Percentiles rank a stretch among this genome's conserved stretches.
Evolutionary conservation across 1,140 invertebrate species (phyloP).

Genomic region (Drosophila saltans): DNA sequence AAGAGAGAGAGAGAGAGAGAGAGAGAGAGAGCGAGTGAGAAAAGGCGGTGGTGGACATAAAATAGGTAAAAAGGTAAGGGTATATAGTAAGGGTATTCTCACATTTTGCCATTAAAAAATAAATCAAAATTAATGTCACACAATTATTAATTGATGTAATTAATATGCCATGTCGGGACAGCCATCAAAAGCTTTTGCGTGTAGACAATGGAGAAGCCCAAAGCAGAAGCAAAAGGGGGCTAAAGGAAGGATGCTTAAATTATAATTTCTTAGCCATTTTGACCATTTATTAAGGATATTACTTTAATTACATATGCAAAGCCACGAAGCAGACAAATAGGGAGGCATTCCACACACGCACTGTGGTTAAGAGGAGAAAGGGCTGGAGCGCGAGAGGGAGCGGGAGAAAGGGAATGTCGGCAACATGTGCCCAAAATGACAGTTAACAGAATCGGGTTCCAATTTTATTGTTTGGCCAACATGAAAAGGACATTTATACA

Average conservation of each 20-base stretch:
- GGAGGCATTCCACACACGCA: neutral
- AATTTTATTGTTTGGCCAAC: neutral
- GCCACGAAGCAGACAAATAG: conserved; percentile 30
- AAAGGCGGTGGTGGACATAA: neutral
- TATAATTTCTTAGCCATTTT: conserved; percentile 61
- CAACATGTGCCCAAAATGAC: conserved; percentile 59
- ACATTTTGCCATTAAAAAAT: conserved; percentile 33
- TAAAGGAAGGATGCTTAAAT: conserved; percentile 26
- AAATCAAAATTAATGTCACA: conserved; percentile 78
- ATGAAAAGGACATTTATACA: conserved; percentile 41
- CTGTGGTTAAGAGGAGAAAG: too few relatives aligned
- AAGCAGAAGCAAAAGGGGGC: neutral
- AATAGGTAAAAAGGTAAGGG: neutral
- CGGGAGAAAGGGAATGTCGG: neutral
- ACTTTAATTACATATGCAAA: conserved; percentile 67
- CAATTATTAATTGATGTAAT: conserved; percentile 79
- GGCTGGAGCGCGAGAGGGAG: neutral
- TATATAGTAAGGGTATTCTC: neutral
- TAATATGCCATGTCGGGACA: conserved; percentile 52
- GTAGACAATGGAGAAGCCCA: neutral
- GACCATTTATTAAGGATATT: conserved; percentile 10
- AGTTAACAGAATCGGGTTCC: conserved; percentile 20
- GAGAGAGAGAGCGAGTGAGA: neutral
- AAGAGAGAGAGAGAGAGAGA: conserved; percentile 5
- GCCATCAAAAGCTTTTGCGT: too few relatives aligned